Evolutionary conservation across 2,797 vertebrate species (phyloP).

Genomic region (Hydrolagus colliei): DNA sequence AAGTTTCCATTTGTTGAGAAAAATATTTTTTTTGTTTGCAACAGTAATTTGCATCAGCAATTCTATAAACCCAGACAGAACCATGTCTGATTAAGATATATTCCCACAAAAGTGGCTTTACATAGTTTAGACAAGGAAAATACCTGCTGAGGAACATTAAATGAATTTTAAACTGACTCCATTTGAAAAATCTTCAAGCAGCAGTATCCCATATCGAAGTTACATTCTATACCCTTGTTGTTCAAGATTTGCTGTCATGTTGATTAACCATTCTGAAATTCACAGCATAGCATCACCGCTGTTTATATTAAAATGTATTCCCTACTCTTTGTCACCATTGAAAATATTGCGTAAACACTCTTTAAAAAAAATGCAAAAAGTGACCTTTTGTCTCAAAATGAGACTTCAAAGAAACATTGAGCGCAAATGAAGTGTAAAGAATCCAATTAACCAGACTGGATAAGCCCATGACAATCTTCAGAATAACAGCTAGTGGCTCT

Average conservation of each 20-base stretch:
- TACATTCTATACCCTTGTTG: background rate
- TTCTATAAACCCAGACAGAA: background rate
- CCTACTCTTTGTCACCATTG: background rate
- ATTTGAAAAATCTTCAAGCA: background rate
- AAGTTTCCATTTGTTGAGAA: no score
- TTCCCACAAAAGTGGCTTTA: background rate
- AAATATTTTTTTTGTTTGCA: no score
- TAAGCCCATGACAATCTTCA: conserved; percentile 33
- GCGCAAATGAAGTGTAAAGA: conserved; percentile 37
- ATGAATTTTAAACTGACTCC: background rate
- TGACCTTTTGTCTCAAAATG: conserved; percentile 35
- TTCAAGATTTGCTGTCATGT: background rate
- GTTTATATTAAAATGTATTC: background rate
- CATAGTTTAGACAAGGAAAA: background rate
- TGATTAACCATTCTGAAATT: conserved; percentile 9
- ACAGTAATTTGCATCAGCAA: background rate
- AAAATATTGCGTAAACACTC: rapidly evolving
- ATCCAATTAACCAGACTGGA: conserved; percentile 31
- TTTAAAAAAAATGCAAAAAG: background rate
- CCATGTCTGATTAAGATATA: background rate
- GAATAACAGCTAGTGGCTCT: background rate
- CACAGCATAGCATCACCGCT: background rate
- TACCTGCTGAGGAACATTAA: background rate
- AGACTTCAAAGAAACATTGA: conserved; percentile 37
- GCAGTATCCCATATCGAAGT: background rate